Conservation (phyloP, 2,888 invertebrate species). For the Chrysolina haemoptera region DNA sequence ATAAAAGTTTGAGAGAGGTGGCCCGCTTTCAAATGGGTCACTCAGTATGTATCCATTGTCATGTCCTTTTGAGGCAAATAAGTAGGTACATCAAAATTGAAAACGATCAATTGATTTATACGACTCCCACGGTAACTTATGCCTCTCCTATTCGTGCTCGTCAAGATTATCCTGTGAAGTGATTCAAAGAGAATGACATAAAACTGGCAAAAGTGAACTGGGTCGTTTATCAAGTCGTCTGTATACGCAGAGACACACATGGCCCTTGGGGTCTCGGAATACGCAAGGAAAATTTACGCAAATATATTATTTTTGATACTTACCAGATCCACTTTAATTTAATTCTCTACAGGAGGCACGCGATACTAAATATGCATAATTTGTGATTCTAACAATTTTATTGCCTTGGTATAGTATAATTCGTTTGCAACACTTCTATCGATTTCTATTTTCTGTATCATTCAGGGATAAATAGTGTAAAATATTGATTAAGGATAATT, state of each 20-base stretch:
- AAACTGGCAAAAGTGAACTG: constrained; percentile 18
- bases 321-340: constrained; percentile 69
- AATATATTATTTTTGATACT: constrained; percentile 68
- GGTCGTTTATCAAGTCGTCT: constrained; percentile 19
- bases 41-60: no score
- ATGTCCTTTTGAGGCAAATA: no score
- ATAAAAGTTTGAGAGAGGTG: no score
- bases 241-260: constrained; percentile 61
- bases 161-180: constrained; percentile 15
- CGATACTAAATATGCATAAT: constrained; percentile 67
- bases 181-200: constrained; percentile 15
- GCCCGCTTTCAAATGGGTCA: no score
- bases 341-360: constrained; percentile 67
- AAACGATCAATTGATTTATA: not conserved
- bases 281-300: constrained; percentile 65
- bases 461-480: not conserved
- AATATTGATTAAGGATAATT: no score
- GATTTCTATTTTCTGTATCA: constrained; percentile 56
- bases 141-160: not conserved
- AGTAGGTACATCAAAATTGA: no score
- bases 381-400: constrained; percentile 66
- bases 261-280: constrained; percentile 60
- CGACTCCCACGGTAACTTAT: not conserved
- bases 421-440: constrained; percentile 57
- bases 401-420: constrained; percentile 58